A percentile compares a stretch with the other conserved stretches of the same genome.
phyloP scores from a whole-genome alignment of 30 jellyfish, hydroid and myxozoan genomes.

The Hydractinia echinata region DNA sequence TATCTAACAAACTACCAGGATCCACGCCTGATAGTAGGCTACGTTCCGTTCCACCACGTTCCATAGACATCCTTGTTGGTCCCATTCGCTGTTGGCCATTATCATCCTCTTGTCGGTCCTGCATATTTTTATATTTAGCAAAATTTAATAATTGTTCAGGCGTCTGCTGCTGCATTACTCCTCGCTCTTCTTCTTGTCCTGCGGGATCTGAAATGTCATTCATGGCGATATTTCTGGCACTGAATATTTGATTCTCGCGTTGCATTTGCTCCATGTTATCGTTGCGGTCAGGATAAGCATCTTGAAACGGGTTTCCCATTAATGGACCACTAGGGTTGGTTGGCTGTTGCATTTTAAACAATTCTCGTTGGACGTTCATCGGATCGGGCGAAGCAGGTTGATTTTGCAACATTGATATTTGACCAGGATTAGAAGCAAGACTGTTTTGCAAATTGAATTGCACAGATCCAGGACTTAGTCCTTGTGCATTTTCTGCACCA shows the following conservation, averaged over 20 bases:
- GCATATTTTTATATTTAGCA: slow-evolving; percentile 42
- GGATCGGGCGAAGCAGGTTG: slow-evolving; percentile 9
- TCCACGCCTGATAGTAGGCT: slow-evolving; percentile 10
- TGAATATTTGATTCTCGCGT: slow-evolving; percentile 33
- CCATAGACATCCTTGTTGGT: slow-evolving; percentile 19
- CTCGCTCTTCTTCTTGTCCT: not conserved
- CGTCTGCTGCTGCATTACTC: slow-evolving; percentile 11
- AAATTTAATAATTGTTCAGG: slow-evolving; percentile 84
- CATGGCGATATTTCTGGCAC: slow-evolving; percentile 30
- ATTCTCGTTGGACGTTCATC: not conserved
- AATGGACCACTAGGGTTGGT: slow-evolving; percentile 48
- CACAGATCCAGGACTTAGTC: slow-evolving; percentile 18
- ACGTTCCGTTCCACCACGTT: slow-evolving; percentile 21
- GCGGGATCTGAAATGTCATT: slow-evolving; percentile 93
- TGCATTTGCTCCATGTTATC: slow-evolving; percentile 51
- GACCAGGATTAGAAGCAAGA: slow-evolving; percentile 24
- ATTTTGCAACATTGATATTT: not conserved
- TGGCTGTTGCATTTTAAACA: not conserved
- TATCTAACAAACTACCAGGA: slow-evolving; percentile 81
- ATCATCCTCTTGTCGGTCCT: slow-evolving; percentile 1
- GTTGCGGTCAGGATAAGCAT: slow-evolving; percentile 30
- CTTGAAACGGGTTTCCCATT: slow-evolving; percentile 53
- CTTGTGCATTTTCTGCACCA: slow-evolving; percentile 8
- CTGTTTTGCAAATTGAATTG: slow-evolving; percentile 19
- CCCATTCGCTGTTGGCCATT: slow-evolving; percentile 42